Base-by-base conservation (phyloP, 2,113 vertebrate genomes). In the Callithrix jacchus region DNA sequence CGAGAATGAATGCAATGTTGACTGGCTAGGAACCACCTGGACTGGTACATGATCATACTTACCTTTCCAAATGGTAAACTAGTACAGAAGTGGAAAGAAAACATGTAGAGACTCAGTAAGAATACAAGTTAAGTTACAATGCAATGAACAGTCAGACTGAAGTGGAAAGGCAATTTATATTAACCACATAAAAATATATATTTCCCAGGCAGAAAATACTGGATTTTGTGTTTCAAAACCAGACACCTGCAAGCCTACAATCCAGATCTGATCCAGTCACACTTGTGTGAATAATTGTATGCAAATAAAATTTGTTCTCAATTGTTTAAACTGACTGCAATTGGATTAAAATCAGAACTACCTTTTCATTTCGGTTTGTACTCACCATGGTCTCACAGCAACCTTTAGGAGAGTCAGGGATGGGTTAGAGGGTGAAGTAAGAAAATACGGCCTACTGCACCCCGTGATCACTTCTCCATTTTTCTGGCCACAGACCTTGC, bases 161-260 rank as follows among this genome's bases (percentile, higher is more conserved):
- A 89, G 16, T 30, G 16, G 76, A 86, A 91, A 76, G 64, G 42
- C 23, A 42, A 84, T 87, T 80, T 82, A 68, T 45, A 27, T 58
- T 70, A 93, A 68, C 30, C 47, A 80, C 87, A 80, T 47, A 27
- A 47, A 71, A 52, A 71, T 56, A 88, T 58, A 5, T 56, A 77
- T 83, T 83, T 97, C 79, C 84, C 47, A 93, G 71, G 49, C 64
- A 73, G 52, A 88, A 93, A 94, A 96, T 87, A 87, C 14, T 91
- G 61, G 54, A 79, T 70, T 87, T 87, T 40, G 14, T 79, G 70
- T 96, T 96, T 91, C 20, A 87, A 94, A 93, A 84, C 76, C 87
- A 87, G 92, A 95, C 35, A 82, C 45, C 58, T 83, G 42, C 9
- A 79, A 58, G 54, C 23, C 45, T 81, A 37, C 45, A 89, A 42